These are phyloP conservation scores for Pinctada fucata DNA, from an alignment of 2,888 invertebrate species.

Conservation along the genomic window DNA sequence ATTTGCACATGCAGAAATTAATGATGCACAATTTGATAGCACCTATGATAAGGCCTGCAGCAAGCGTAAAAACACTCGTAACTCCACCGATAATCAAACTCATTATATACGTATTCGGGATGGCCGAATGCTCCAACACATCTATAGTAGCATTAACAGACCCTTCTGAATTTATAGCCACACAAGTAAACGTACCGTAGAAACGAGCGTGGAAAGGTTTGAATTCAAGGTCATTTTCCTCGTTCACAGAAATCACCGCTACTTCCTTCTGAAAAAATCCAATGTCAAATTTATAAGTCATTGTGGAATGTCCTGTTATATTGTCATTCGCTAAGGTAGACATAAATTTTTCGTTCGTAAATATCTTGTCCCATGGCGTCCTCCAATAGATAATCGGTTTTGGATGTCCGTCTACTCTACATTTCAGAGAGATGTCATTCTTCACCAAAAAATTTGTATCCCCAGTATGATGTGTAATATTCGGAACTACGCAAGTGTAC, in stretches of 20 bases:
- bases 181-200: conserved; percentile 64
- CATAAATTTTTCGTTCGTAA: conserved; percentile 44
- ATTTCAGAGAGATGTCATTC: conserved; percentile 50
- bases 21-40: conserved; percentile 50
- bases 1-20: conserved; percentile 47
- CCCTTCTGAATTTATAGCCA: conserved; percentile 62
- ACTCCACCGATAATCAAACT: conserved; percentile 59
- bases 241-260: conserved; percentile 34
- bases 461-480: conserved; percentile 43
- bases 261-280: background rate
- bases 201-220: conserved; percentile 61
- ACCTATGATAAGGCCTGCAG: conserved; percentile 61
- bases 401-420: conserved; percentile 55
- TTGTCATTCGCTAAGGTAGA: conserved; percentile 14
- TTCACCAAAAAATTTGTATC: conserved; percentile 37
- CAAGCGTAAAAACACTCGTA: conserved; percentile 50
- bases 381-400: conserved; percentile 63
- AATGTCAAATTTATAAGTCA: conserved; percentile 17
- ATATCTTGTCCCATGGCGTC: conserved; percentile 63
- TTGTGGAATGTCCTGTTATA: conserved; percentile 6
- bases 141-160: conserved; percentile 47
- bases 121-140: conserved; percentile 43
- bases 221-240: conserved; percentile 55
- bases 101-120: conserved; percentile 45
- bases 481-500: conserved; percentile 56